Evolutionary conservation across 1,140 invertebrate species (phyloP).

Genomic region (Dreissena rostriformis): DNA sequence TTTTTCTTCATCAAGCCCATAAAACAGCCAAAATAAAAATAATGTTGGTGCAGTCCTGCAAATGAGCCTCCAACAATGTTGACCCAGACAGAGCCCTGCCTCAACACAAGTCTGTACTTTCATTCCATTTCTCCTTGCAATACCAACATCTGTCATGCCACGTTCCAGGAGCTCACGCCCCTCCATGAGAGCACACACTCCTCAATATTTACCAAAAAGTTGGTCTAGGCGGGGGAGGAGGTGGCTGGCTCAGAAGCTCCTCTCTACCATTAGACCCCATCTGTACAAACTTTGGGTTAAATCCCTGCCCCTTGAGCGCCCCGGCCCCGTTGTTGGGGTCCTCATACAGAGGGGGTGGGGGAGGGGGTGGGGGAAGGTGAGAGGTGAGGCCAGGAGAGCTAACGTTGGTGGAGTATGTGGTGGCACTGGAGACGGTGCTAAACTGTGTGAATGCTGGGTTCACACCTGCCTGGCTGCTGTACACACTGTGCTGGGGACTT

Average conservation of each 20-base stretch:
- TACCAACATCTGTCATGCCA: too few relatives aligned
- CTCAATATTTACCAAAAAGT: constrained; percentile 30
- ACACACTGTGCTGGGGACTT: constrained; percentile 9
- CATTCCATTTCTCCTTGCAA: too few relatives aligned
- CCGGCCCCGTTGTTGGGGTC: constrained; percentile 16
- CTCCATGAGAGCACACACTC: background rate
- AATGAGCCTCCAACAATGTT: too few relatives aligned
- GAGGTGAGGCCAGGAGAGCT: constrained; percentile 15
- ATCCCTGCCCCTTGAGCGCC: background rate
- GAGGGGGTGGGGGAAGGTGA: constrained; percentile 34
- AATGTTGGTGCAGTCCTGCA: too few relatives aligned
- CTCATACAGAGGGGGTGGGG: constrained; percentile 27
- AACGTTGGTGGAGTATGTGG: constrained; percentile 8
- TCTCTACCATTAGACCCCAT: constrained; percentile 6
- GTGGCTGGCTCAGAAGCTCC: constrained; percentile 23
- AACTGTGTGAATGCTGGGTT: constrained; percentile 18
- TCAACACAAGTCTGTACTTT: too few relatives aligned
- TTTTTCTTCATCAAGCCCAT: too few relatives aligned
- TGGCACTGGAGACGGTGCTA: constrained; percentile 1
- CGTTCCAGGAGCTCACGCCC: too few relatives aligned
- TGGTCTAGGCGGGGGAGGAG: constrained; percentile 37
- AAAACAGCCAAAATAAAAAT: too few relatives aligned
- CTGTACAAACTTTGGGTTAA: constrained; percentile 33
- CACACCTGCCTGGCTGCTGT: constrained; percentile 1
- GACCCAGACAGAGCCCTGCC: too few relatives aligned